These are phyloP conservation scores for Catharus minimus DNA, from an alignment of 2,113 vertebrate species.

Conservation along the genomic window DNA sequence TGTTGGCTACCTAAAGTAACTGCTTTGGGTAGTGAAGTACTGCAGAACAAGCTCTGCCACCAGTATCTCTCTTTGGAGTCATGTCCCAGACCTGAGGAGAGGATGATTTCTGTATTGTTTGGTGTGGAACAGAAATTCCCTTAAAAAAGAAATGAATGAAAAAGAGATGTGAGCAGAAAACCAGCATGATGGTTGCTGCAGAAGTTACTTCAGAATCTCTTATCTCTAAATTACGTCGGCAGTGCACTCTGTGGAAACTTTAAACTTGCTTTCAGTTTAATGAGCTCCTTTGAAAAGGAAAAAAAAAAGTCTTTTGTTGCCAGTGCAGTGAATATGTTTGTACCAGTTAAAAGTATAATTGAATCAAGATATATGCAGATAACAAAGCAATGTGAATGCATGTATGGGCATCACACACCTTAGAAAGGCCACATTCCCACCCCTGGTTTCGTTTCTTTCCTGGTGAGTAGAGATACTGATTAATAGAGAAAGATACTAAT, in stretches of 20 bases:
- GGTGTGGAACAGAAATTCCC: neutral
- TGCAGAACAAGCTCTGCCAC: neutral
- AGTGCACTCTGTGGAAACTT: neutral
- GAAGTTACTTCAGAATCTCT: neutral
- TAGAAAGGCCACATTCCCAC: constrained; percentile 22
- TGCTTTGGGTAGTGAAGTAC: neutral
- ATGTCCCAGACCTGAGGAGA: neutral
- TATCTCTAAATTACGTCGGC: neutral
- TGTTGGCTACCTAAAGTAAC: neutral
- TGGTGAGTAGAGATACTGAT: constrained; percentile 3
- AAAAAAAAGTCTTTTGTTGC: constrained; percentile 37
- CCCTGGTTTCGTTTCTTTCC: neutral
- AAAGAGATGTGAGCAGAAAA: neutral
- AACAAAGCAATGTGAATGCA: constrained; percentile 27
- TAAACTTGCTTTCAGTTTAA: constrained; percentile 46
- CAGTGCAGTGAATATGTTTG: constrained; percentile 48
- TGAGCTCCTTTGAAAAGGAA: constrained; percentile 26
- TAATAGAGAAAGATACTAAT: constrained; percentile 28
- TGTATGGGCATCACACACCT: constrained; percentile 35
- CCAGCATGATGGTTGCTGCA: neutral
- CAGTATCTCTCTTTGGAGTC: neutral
- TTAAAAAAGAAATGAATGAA: neutral
- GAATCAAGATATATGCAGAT: constrained; percentile 52
- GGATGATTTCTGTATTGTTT: neutral
- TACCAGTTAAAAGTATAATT: constrained; percentile 58